A percentile compares a stretch with the other conserved stretches of the same genome.
phyloP scores from a whole-genome alignment of 2,113 vertebrate genomes.

The Paratilapia polleni region DNA sequence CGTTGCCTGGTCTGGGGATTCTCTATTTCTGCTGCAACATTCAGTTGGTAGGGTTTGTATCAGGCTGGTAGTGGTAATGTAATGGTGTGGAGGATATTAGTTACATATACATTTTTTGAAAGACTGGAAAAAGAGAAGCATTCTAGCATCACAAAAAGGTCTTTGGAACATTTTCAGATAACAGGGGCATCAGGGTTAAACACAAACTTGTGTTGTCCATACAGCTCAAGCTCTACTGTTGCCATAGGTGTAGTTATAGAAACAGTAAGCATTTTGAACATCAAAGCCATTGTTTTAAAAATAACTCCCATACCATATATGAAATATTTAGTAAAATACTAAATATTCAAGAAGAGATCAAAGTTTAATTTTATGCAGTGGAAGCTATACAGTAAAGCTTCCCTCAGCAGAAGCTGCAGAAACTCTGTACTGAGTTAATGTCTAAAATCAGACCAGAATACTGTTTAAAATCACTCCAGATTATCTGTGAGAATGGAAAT shows the following conservation, averaged over 20 bases:
- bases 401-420: conserved; percentile 46
- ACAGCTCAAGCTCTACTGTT: not conserved
- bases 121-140: too few relatives aligned
- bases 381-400: conserved; percentile 34
- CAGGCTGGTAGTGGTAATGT: too few relatives aligned
- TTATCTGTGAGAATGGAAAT: not conserved
- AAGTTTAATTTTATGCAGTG: conserved; percentile 45
- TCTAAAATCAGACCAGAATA: conserved; percentile 1
- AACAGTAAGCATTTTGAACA: conserved; percentile 7
- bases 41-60: too few relatives aligned
- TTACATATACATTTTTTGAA: too few relatives aligned
- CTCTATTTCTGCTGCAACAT: too few relatives aligned
- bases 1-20: too few relatives aligned
- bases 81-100: too few relatives aligned
- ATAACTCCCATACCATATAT: conserved; percentile 23
- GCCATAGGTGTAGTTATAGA: not conserved
- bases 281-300: conserved; percentile 34
- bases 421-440: conserved; percentile 25
- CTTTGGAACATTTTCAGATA: not conserved
- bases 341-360: conserved; percentile 55
- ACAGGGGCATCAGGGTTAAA: not conserved
- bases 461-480: not conserved
- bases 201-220: not conserved
- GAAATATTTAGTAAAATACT: conserved; percentile 48
- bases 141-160: too few relatives aligned